These are phyloP conservation scores for Synanthedon vespiformis DNA, from an alignment of 2,888 invertebrate genomes.

Conservation along the genomic window DNA sequence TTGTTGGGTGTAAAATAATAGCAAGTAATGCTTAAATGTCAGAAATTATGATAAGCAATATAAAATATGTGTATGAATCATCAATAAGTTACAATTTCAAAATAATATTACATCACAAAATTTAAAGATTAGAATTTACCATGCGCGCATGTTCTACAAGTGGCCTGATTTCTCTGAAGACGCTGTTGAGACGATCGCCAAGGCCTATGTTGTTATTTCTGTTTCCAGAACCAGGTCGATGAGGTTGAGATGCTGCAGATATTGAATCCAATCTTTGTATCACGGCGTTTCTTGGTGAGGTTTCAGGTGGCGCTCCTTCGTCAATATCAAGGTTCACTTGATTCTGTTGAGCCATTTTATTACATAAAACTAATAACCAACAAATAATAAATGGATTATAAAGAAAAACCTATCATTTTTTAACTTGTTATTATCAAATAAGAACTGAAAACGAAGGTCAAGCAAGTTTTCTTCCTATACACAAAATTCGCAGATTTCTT, in stretches of 20 bases:
- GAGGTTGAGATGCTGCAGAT: too few species aligned
- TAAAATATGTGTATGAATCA: conserved; percentile 5
- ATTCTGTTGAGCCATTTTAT: conserved; percentile 48
- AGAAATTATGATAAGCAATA: neutral
- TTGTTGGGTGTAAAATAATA: too few species aligned
- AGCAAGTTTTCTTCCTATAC: neutral
- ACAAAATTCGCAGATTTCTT: too few species aligned
- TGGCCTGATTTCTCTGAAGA: conserved; percentile 75
- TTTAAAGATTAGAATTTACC: conserved; percentile 25
- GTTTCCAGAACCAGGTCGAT: conserved; percentile 33
- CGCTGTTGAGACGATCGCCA: conserved; percentile 55
- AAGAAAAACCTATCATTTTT: conserved; percentile 3
- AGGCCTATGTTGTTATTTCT: conserved; percentile 48
- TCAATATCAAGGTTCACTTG: conserved; percentile 58
- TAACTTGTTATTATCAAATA: conserved; percentile 12
- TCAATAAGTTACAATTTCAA: neutral
- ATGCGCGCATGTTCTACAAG: conserved; percentile 73
- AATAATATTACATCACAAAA: neutral
- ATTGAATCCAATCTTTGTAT: conserved; percentile 44
- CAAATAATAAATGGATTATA: conserved; percentile 7
- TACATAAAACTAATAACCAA: conserved; percentile 5
- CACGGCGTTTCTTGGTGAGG: conserved; percentile 33
- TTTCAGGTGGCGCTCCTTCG: conserved; percentile 38
- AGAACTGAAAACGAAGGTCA: conserved; percentile 14
- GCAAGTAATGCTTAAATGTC: neutral